A percentile compares a stretch with the other conserved stretches of the same genome.
Evolutionary conservation across 2,797 vertebrate genomes (phyloP).

Genomic region (Neosilurus hyrtlii): DNA sequence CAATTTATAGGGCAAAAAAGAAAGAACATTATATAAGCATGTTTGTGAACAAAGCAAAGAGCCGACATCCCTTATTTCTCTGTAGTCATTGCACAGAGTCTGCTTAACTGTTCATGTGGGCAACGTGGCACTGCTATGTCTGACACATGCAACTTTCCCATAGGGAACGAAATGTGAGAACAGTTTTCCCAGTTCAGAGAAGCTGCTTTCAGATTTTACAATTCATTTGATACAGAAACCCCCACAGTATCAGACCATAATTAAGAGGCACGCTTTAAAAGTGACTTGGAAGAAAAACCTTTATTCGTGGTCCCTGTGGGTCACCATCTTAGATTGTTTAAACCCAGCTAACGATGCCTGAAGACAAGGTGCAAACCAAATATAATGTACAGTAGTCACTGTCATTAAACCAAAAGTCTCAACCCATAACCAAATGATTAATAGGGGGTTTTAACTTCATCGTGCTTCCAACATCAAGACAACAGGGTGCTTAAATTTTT

Average conservation of each 20-base stretch:
- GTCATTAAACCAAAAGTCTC: constrained; percentile 24
- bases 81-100: constrained; percentile 15
- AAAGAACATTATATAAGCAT: background rate
- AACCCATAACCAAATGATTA: constrained; percentile 41
- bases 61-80: background rate
- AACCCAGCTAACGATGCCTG: constrained; percentile 35
- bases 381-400: constrained; percentile 27
- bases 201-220: constrained; percentile 34
- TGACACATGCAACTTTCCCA: constrained; percentile 70
- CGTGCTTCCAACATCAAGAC: constrained; percentile 48
- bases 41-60: background rate
- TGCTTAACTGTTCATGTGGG: constrained; percentile 62
- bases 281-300: constrained; percentile 30
- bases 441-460: constrained; percentile 28
- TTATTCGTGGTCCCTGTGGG: constrained; percentile 29
- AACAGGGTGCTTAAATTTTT: constrained; percentile 43
- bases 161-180: constrained; percentile 71
- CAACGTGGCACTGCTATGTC: constrained; percentile 64
- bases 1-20: constrained; percentile 49
- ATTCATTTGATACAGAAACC: constrained; percentile 32
- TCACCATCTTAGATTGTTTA: constrained; percentile 31
- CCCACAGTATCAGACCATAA: constrained; percentile 37
- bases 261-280: constrained; percentile 45
- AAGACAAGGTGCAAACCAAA: constrained; percentile 33
- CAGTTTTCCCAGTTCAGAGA: constrained; percentile 54